Conservation (phyloP, 2,797 vertebrate genomes). For the Anniella stebbinsi region DNA sequence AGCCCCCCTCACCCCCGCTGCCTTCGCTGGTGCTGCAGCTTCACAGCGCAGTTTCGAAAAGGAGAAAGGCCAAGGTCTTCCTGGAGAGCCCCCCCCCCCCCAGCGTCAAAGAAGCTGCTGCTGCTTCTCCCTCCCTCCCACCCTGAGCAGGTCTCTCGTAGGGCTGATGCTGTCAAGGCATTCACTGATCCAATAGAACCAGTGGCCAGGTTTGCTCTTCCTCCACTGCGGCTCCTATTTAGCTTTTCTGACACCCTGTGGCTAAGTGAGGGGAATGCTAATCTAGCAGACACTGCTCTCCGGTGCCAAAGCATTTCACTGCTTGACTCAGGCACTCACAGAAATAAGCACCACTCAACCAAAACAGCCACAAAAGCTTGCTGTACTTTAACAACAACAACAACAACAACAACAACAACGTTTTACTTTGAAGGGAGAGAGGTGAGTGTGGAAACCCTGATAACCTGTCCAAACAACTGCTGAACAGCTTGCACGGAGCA, state of each 20-base stretch:
- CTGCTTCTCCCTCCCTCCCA: not conserved
- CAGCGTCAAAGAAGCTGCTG: slow-evolving; percentile 33
- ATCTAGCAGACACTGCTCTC: not conserved
- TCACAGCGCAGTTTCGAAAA: no score
- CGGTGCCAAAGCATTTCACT: slow-evolving; percentile 25
- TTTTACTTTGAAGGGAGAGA: not conserved
- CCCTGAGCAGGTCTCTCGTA: slow-evolving; percentile 42
- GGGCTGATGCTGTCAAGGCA: slow-evolving; percentile 58
- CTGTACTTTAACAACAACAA: no score
- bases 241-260: accelerated
- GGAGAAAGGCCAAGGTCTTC: not conserved
- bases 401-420: not conserved
- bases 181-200: not conserved
- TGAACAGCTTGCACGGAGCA: not conserved
- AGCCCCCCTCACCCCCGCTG: not conserved
- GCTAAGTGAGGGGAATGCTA: accelerated
- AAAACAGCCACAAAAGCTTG: not conserved
- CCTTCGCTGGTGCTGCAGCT: no score
- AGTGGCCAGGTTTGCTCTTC: not conserved
- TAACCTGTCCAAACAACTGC: not conserved
- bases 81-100: not conserved
- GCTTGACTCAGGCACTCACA: not conserved
- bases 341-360: accelerated
- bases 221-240: accelerated
- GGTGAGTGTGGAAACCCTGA: no score